Conservation (phyloP, 2,113 vertebrate genomes). For the Pimephales promelas region DNA sequence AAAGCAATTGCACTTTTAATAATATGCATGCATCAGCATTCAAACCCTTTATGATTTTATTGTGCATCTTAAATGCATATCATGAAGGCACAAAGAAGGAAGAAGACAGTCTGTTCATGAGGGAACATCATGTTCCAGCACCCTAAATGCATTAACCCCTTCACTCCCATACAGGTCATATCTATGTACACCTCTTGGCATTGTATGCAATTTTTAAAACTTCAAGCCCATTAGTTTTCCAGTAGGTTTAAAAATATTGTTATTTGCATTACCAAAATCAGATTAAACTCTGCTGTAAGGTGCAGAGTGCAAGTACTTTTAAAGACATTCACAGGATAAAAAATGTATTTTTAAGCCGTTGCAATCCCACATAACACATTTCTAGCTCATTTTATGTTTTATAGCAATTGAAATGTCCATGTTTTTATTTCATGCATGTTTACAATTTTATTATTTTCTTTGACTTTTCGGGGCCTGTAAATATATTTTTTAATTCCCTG, state of each 20-base stretch:
- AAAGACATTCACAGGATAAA: neutral
- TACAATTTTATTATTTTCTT: neutral
- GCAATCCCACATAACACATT: neutral
- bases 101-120: constrained; percentile 36
- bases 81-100: too few species aligned
- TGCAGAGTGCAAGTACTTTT: neutral
- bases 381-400: neutral
- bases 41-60: neutral
- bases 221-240: neutral
- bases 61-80: neutral
- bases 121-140: constrained; percentile 69
- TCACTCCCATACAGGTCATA: neutral
- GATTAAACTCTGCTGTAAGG: neutral
- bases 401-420: neutral
- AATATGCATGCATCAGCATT: neutral
- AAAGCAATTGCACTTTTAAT: neutral
- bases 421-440: neutral
- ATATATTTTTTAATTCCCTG: neutral
- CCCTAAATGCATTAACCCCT: constrained; percentile 31
- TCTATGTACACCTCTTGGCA: neutral
- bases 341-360: neutral
- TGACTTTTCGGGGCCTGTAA: neutral
- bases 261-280: neutral
- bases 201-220: neutral
- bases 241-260: neutral